Base-by-base conservation (phyloP, 2,113 vertebrate species). In the Oplegnathus fasciatus region DNA sequence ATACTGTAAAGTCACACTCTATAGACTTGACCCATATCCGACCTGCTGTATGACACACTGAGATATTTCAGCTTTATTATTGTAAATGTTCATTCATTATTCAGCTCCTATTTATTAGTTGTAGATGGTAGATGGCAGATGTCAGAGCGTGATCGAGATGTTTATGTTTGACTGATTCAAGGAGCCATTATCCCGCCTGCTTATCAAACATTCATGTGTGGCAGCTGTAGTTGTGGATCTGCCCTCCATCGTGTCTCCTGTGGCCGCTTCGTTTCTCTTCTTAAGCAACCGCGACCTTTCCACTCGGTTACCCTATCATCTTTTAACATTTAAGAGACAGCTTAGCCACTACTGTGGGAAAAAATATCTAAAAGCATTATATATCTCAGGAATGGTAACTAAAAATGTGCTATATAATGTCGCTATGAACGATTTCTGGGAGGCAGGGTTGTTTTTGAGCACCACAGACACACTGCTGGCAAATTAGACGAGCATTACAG, bases 131-230 rank as follows among this genome's bases (percentile, higher is more conserved):
- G 96, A 93, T 85, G 96, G 94, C 96, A 98, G 97, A 97, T 98
- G 98, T 97, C 96, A 97, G 96, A 97, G 97, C 96, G 96, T 96
- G 96, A 97, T 95, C 93, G 95, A 97, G 96, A 96, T 97, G 96
- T 98, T 98, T 96, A 96, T 96, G 95, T 97, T 96, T 96, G 96
- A 96, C 96, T 97, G 96, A 96, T 93, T 95, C 95, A 91, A 92
- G 95, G 94, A 94, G 93, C 96, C 96, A 96, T 97, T 97, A 97
- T 97, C 96, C 97, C 94, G 94, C 95, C 93, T 92, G 95, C 82
- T 92, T 92, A 98, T 99, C 95, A 98, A 98, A 98, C 96, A 99
- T 98, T 96, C 94, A 99, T 97, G 96, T 95, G 95, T 92, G 96
- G 96, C 98, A 98, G 97, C 97, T 99, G 98, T 94, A 96, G 94